Evolutionary conservation across 2,797 vertebrate genomes (phyloP).

Genomic region (Myotis planiceps): DNA sequence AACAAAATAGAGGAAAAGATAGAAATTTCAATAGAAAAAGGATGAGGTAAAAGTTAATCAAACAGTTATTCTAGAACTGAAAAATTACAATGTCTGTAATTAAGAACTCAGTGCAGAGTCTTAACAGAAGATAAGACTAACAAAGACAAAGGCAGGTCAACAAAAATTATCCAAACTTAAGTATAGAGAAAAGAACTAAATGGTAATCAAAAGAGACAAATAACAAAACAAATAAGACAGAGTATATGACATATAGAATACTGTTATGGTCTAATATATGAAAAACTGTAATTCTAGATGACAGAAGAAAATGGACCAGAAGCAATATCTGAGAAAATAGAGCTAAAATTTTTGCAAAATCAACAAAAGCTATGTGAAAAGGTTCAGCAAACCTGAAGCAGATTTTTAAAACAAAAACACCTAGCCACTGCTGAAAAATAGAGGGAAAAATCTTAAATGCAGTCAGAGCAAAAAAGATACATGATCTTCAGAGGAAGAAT

Average conservation of each 20-base stretch:
- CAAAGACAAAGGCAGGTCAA: background rate
- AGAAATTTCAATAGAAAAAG: background rate
- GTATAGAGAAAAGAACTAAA: background rate
- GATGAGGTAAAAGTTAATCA: background rate
- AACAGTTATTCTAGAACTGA: background rate
- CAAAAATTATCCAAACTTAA: background rate
- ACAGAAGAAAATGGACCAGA: background rate
- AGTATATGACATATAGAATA: background rate
- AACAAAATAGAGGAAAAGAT: background rate
- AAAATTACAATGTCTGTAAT: background rate
- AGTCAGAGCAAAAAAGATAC: background rate
- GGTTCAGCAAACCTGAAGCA: background rate
- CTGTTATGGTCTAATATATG: background rate
- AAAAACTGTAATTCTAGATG: background rate
- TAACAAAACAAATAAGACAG: background rate
- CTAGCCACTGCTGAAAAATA: background rate
- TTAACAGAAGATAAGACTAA: background rate
- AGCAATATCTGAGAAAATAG: background rate
- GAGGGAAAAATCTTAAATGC: background rate
- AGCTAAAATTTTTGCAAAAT: background rate
- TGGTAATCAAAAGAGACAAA: background rate
- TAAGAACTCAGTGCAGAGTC: background rate
- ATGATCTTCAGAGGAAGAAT: background rate
- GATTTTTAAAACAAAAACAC: background rate
- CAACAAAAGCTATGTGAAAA: background rate